Evolutionary conservation across 2,888 invertebrate genomes (phyloP).

Genomic region (Dysmachus trigonus): DNA sequence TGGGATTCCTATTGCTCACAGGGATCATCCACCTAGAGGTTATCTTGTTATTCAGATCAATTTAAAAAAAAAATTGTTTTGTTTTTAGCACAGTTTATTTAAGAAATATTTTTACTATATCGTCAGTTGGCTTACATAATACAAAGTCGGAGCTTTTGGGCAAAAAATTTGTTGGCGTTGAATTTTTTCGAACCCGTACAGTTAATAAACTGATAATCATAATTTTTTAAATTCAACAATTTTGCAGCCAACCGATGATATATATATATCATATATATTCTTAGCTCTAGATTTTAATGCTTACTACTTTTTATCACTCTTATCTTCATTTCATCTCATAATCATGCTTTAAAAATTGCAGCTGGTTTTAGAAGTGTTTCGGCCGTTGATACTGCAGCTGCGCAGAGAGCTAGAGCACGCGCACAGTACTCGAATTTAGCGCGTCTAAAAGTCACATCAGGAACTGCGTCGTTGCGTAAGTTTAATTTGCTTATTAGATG

Average conservation of each 20-base stretch:
- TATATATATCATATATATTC: background rate
- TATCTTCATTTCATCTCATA: background rate
- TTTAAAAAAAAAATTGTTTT: constrained; percentile 21
- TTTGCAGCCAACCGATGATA: too few species aligned
- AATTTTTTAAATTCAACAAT: too few species aligned
- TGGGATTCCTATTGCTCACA: constrained; percentile 68
- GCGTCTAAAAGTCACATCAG: constrained; percentile 75
- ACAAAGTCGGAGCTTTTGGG: too few species aligned
- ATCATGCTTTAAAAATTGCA: constrained; percentile 49
- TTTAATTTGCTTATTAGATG: constrained; percentile 55
- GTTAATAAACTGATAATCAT: too few species aligned
- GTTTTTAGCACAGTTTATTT: constrained; percentile 1
- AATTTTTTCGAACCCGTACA: too few species aligned
- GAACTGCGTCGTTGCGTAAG: constrained; percentile 78
- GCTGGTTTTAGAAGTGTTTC: constrained; percentile 83
- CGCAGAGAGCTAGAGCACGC: constrained; percentile 84
- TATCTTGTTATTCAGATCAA: constrained; percentile 21
- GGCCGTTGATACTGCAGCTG: constrained; percentile 92
- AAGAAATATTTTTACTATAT: background rate
- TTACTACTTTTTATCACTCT: background rate
- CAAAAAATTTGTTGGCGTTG: too few species aligned
- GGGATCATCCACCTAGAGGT: constrained; percentile 55
- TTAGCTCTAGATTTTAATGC: background rate
- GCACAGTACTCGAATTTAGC: constrained; percentile 84
- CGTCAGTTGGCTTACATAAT: too few species aligned